These are phyloP conservation scores for Dendronephthya gigantea DNA, from an alignment of 64 coral and sea anemone species.

Conservation along the genomic window DNA sequence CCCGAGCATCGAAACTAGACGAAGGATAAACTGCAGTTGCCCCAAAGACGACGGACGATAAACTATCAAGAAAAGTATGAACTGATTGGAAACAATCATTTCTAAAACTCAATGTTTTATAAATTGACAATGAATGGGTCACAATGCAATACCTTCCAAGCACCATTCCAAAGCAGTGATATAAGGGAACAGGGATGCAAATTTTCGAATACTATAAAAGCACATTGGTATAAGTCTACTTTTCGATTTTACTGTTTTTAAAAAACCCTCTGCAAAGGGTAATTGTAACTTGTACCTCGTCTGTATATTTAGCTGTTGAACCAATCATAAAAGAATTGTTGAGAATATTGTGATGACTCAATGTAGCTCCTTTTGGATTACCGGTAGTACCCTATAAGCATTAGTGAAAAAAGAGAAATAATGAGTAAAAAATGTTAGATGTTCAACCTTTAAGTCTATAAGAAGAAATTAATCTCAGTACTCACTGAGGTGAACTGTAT, in stretches of 20 bases:
- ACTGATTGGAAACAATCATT: not conserved
- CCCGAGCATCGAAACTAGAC: conserved; percentile 62
- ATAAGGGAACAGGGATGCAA: conserved; percentile 84
- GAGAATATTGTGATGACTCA: conserved; percentile 72
- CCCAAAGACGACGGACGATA: conserved; percentile 51
- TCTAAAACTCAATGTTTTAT: too few relatives aligned
- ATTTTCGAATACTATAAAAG: conserved; percentile 42
- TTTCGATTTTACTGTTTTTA: too few relatives aligned
- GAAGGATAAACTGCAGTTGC: conserved; percentile 84
- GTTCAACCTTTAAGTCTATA: too few relatives aligned
- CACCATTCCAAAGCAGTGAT: conserved; percentile 98
- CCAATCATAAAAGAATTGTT: conserved; percentile 68
- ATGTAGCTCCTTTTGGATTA: conserved; percentile 78
- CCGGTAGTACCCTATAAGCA: conserved; percentile 76
- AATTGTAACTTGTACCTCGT: conserved; percentile 37
- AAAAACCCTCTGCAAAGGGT: too few relatives aligned
- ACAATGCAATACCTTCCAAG: conserved; percentile 52
- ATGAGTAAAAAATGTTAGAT: not conserved
- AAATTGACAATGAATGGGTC: not conserved
- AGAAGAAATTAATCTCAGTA: not conserved
- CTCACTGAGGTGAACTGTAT: conserved; percentile 96
- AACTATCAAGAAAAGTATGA: conserved; percentile 34
- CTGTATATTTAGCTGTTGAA: conserved; percentile 54
- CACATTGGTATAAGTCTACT: too few relatives aligned
- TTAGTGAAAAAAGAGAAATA: not conserved